Evolutionary conservation across 2,797 vertebrate species (phyloP), one percentile per base, ranked within the genome.

Genomic region (Myotis vivesi): DNA sequence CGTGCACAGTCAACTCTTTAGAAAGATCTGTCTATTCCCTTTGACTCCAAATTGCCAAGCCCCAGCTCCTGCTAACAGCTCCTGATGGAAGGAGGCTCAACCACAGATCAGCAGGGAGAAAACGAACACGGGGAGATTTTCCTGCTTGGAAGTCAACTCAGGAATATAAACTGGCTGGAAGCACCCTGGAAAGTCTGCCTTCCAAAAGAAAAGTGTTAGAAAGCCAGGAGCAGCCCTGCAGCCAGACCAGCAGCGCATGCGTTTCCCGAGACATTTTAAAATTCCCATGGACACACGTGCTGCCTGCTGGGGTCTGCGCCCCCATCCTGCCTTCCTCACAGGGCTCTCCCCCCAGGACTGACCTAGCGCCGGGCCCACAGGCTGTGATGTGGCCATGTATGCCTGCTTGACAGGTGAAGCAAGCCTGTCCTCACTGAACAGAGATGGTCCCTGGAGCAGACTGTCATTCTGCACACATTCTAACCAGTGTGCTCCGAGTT

Each of bases 331-430:
- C 57, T 25, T 17, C 30, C 13, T 72, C n/a, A 0, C 16, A 4
- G 0, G 51, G 30, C 13, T 33, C 36, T 77, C 33, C 1, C 33
- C 1, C n/a, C 44, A 1, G 19, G n/a, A 17, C 66, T 41, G 91
- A n/a, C 41, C 38, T 0, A 25, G 71, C 0, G 0, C 41, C 2
- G 0, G 16, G 49, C 16, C 36, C 1, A 0, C 8, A 12, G 33
- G 33, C 38, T 8, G 4, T 16, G 73, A 16, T 0, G 0, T 3
- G 71, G 59, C 82, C 53, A 2, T 1, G 0, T 6, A 11, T 5
- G 15, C 44, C 30, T 4, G 3, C 62, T 62, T 8, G 9, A 36
- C 33, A 68, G 51, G 19, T 46, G 38, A 57, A 57, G 49, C 15
- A 23, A 0, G 0, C 17, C 85, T 13, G 12, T 16, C 55, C n/a